Conservation (phyloP, 2,797 vertebrate species). For the Megalops cyprinoides region DNA sequence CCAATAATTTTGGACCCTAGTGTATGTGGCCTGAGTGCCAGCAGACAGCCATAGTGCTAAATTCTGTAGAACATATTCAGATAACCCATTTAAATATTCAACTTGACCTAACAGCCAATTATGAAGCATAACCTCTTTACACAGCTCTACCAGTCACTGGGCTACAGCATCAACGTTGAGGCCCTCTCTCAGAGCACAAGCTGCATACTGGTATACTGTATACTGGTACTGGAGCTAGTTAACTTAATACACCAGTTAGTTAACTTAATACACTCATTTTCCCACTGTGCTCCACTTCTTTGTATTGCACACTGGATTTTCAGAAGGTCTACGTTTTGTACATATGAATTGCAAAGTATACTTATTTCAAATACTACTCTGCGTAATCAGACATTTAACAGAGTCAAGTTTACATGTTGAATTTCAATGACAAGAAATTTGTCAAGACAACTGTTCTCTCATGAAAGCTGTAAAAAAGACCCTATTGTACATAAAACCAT, state of each 20-base stretch:
- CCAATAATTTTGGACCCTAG: too few relatives aligned
- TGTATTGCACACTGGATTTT: neutral
- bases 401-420: slow-evolving; percentile 13
- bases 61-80: too few relatives aligned
- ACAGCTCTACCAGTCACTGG: too few relatives aligned
- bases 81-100: too few relatives aligned
- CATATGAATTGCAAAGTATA: neutral
- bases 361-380: neutral
- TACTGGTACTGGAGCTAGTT: too few relatives aligned
- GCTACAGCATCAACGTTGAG: too few relatives aligned
- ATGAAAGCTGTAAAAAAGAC: slow-evolving; percentile 33
- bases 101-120: too few relatives aligned
- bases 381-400: slow-evolving; percentile 5
- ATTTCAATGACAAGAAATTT: slow-evolving; percentile 15
- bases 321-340: neutral
- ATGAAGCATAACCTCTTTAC: too few relatives aligned
- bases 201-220: too few relatives aligned
- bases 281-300: neutral
- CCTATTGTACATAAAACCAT: slow-evolving; percentile 31
- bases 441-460: slow-evolving; percentile 17
- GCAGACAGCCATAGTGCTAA: too few relatives aligned
- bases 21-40: too few relatives aligned
- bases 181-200: too few relatives aligned
- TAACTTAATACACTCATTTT: neutral
- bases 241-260: neutral